Conservation (phyloP, 2,888 invertebrate genomes). For the Acronicta psi region DNA sequence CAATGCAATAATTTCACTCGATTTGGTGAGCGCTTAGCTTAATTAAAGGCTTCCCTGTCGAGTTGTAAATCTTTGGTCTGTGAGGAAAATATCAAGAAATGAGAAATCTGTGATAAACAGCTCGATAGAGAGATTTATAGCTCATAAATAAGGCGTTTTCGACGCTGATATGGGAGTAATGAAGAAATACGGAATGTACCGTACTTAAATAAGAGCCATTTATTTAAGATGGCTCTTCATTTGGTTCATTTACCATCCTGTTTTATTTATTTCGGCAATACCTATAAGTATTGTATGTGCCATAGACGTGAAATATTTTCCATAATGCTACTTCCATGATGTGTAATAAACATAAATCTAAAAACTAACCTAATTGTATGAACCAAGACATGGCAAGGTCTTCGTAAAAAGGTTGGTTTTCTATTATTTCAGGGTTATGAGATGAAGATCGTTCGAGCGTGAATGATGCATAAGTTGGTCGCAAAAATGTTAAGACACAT, state of each 20-base stretch:
- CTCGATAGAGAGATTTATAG: slow-evolving; percentile 1
- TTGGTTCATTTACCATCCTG: not conserved
- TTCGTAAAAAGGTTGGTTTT: slow-evolving; percentile 3
- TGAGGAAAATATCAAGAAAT: slow-evolving; percentile 22
- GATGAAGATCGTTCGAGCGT: slow-evolving; percentile 9
- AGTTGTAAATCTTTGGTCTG: slow-evolving; percentile 11
- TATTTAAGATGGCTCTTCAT: too few relatives aligned
- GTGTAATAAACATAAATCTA: not conserved
- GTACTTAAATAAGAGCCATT: not conserved
- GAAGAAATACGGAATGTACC: slow-evolving; percentile 1
- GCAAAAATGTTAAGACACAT: not conserved
- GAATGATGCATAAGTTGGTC: slow-evolving; percentile 20
- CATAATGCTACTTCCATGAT: too few relatives aligned
- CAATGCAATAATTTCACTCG: slow-evolving; percentile 24
- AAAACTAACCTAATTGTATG: not conserved
- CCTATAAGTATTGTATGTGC: too few relatives aligned
- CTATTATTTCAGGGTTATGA: slow-evolving; percentile 5
- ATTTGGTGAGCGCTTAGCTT: slow-evolving; percentile 26
- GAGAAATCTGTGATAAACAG: slow-evolving; percentile 2
- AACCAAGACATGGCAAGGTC: not conserved
- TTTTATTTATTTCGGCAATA: not conserved
- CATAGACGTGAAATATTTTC: too few relatives aligned
- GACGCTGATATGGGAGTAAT: not conserved
- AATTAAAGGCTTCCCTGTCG: slow-evolving; percentile 30
- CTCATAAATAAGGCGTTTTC: slow-evolving; percentile 1